phyloP scores from a whole-genome alignment of 1,140 invertebrate genomes.

The Drosophila sucinea region DNA sequence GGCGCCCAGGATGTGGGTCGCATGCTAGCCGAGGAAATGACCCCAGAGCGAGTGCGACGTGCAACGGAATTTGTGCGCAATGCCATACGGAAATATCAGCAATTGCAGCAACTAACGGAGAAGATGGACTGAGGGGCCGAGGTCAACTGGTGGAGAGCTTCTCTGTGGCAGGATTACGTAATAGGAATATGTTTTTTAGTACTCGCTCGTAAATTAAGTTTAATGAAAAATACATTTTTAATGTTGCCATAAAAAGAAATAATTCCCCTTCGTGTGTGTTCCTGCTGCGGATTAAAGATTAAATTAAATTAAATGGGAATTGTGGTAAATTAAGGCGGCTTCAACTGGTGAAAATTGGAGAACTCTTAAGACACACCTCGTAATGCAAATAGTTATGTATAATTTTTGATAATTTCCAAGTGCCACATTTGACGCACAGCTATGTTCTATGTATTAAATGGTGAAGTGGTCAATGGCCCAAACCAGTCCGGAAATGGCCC shows the following conservation, averaged over 20 bases:
- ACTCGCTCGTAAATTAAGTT: slow-evolving; percentile 38
- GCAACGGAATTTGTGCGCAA: slow-evolving; percentile 86
- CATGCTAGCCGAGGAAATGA: slow-evolving; percentile 77
- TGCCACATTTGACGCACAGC: slow-evolving; percentile 19
- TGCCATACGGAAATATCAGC: slow-evolving; percentile 87
- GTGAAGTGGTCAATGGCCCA: slow-evolving; percentile 41
- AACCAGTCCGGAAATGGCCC: background rate
- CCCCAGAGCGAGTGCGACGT: slow-evolving; percentile 84
- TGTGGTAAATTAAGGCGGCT: no score
- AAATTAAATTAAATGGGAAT: no score
- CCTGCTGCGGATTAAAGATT: background rate
- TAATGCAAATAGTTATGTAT: no score
- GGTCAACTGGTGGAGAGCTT: background rate
- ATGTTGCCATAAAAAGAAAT: slow-evolving; percentile 37
- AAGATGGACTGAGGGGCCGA: slow-evolving; percentile 9
- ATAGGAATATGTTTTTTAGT: slow-evolving; percentile 44
- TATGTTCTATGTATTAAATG: slow-evolving; percentile 36
- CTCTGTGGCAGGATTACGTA: background rate
- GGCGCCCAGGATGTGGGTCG: slow-evolving; percentile 69
- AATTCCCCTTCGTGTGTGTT: slow-evolving; percentile 5
- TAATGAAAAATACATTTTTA: slow-evolving; percentile 51
- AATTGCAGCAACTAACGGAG: slow-evolving; percentile 58
- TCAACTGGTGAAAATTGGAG: no score
- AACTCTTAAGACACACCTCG: no score
- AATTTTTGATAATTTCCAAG: slow-evolving; percentile 13